Evolutionary conservation across 1,140 invertebrate genomes (phyloP).

Genomic region (Bombus terrestris): DNA sequence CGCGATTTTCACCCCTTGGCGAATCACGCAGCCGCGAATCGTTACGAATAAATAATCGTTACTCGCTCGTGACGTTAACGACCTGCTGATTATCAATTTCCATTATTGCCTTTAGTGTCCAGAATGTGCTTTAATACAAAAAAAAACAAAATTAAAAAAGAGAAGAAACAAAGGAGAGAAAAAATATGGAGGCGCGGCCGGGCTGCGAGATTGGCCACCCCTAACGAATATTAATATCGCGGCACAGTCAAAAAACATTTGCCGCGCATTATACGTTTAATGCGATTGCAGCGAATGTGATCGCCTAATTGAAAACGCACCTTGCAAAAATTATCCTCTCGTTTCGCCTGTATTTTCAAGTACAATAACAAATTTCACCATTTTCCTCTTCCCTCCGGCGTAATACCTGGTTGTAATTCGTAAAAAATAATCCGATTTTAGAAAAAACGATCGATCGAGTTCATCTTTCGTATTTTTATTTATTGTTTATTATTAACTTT

Average conservation of each 20-base stretch:
- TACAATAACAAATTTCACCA: background rate
- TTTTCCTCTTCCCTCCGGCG: rapidly evolving
- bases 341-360: background rate
- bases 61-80: conserved; percentile 29
- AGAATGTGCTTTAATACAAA: conserved; percentile 33
- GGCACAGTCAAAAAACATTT: conserved; percentile 81
- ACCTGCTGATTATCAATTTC: conserved; percentile 44
- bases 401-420: too few relatives aligned
- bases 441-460: too few relatives aligned
- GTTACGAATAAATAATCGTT: conserved; percentile 28
- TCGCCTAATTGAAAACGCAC: conserved; percentile 53
- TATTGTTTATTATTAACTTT: too few relatives aligned
- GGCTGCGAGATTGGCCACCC: conserved; percentile 46
- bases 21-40: conserved; percentile 21
- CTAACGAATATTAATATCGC: conserved; percentile 81
- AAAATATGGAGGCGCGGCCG: conserved; percentile 29
- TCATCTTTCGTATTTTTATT: too few relatives aligned
- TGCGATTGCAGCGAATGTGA: conserved; percentile 77
- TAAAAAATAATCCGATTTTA: too few relatives aligned
- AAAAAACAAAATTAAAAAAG: background rate
- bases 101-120: conserved; percentile 41
- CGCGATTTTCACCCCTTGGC: conserved; percentile 5
- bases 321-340: conserved; percentile 13
- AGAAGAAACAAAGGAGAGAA: background rate
- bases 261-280: conserved; percentile 76